Conservation (phyloP, 1,140 invertebrate genomes). For the Drosophila micromelanica region DNA sequence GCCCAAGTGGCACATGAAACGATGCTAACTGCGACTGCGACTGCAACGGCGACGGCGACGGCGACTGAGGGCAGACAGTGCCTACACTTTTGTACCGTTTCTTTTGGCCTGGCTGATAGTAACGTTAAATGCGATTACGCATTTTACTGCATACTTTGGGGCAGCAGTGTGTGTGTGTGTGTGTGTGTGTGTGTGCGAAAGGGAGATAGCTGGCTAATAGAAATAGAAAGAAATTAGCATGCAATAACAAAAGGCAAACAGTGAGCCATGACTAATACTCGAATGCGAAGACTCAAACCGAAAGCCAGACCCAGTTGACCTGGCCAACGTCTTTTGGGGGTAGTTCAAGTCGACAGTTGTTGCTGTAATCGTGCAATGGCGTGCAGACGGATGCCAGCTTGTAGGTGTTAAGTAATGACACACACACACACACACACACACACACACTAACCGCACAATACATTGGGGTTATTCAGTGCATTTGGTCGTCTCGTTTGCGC, state of each 20-base stretch:
- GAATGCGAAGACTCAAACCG: conserved; percentile 22
- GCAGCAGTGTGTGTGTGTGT: conserved; percentile 5
- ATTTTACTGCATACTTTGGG: conserved; percentile 66
- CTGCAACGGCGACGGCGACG: not conserved
- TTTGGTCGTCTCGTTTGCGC: conserved; percentile 48
- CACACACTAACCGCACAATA: conserved; percentile 9
- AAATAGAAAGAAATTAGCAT: conserved; percentile 66
- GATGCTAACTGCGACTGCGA: conserved; percentile 35
- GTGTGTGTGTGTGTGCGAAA: not conserved
- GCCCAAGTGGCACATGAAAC: conserved; percentile 20
- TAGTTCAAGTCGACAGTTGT: conserved; percentile 49
- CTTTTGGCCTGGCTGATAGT: conserved; percentile 27
- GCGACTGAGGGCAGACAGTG: conserved; percentile 2
- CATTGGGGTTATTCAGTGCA: conserved; percentile 60
- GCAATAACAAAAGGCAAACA: conserved; percentile 61
- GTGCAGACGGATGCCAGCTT: conserved; percentile 58
- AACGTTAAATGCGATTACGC: conserved; percentile 71
- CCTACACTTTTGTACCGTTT: conserved; percentile 10
- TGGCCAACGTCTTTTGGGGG: conserved; percentile 47
- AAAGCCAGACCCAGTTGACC: conserved; percentile 15
- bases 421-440: conserved; percentile 24
- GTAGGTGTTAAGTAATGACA: conserved; percentile 76
- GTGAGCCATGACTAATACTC: conserved; percentile 63
- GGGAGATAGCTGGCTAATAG: conserved; percentile 18
- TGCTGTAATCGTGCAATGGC: conserved; percentile 75